Base-by-base conservation (phyloP, 2,797 vertebrate genomes). In the Syndactyla subalaris region DNA sequence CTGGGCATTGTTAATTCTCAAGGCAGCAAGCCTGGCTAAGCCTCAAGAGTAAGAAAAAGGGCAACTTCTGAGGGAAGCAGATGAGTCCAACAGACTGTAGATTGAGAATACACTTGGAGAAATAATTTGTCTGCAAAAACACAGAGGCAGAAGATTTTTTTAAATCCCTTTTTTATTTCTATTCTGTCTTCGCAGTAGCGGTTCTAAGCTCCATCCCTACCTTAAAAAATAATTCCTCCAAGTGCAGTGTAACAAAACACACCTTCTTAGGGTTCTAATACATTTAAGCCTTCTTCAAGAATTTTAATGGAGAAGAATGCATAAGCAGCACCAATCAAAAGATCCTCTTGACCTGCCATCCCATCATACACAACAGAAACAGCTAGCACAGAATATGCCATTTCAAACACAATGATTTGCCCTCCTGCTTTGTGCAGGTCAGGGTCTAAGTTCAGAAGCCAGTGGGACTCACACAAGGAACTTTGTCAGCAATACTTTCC, bases 111-210 rank as follows among this genome's bases (percentile, higher is more conserved):
- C 1, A 6, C 12, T 72, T 22, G 13, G 32, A 75, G n/a, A 67
- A 78, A 79, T 13, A 22, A 65, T 39, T 36, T 73, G 12, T 24
- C 67, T 68, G 8, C 32, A 88, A 51, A 20, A 88, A 83, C 26
- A 73, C 0, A 12, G 20, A 15, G 6, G 14, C 2, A 62, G 12
- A 29, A 10, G 1, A 9, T 30, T 7, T 27, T 57, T 70, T 72
- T 2, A 7, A 19, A 76, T 43, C 18, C 8, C 2, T 63, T 34
- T 52, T 81, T 54, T 51, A 45, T 48, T 90, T 49, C 32, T 75
- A 3, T 20, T 65, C 82, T 67, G 26, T 65, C 54, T 59, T 48
- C 26, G 0, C 0, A 32, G 77, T 41, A 74, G 13, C 38, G 46
- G 23, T 75, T 77, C 24, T 59, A 91, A 27, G 21, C 52, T 71